Evolutionary conservation across 1,140 invertebrate species (phyloP), one percentile per base, ranked within the genome.

Genomic region (Drosophila hydei): DNA sequence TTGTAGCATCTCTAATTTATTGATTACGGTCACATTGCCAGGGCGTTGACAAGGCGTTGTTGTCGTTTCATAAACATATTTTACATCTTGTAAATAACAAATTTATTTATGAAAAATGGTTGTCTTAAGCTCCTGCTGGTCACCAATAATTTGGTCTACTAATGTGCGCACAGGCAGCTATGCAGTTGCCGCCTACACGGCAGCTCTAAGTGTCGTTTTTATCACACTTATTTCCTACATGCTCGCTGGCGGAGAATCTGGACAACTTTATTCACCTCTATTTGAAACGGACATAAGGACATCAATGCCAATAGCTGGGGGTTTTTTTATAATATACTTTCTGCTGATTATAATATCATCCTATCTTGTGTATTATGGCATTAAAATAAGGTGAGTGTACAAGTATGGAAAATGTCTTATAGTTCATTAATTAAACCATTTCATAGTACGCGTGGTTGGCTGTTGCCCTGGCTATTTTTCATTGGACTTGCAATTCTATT

Each of bases 241-340:
- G 91, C 93, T 97, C 92, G 92, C 90, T 79, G 96, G 96, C 58
- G 97, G 96, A 21, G 96, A 97, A 81, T 97, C 96, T 0, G 95
- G 95, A 0, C 96, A 97, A 83, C 92, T 97, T 11, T 97, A 97
- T 92, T 96, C 96, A 79, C 97, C 97, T 0, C 92, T 97, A 21
- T 98, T 97, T 92, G 97, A 98, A 92, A 95, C 96, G 30, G 96
- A 97, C 93, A 93, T 97, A 14, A 93, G 95, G 90, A 92, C 91
- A 61, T 96, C 96, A 1, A 94, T 97, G 92, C 94, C 95, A 91
- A 89, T 94, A 16, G 94, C 95, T 76, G 96, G 96, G 52, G 92
- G 92, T 14, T 93, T 96, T 63, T 94, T 96, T 42, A 95, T 97
- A 18, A 73, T 95, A 0, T 97, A 95, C 80, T 94, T 97, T n/a